phyloP scores from a whole-genome alignment of 2,888 invertebrate species.

The Ceraclea dissimilis region DNA sequence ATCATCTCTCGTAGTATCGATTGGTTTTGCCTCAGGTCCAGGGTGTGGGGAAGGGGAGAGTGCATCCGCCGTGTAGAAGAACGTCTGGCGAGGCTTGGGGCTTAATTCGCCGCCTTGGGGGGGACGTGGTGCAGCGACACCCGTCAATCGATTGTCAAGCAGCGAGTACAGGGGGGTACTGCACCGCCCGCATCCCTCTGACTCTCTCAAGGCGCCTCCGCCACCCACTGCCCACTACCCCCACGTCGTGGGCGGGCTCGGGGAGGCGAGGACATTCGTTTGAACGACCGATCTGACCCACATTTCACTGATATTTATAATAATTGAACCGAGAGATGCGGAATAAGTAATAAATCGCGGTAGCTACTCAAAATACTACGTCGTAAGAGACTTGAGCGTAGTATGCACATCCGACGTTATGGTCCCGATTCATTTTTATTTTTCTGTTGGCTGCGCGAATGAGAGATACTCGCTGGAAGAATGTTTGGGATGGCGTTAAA shows the following conservation, averaged over 20 bases:
- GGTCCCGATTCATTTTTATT: conserved; percentile 18
- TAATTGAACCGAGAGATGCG: conserved; percentile 38
- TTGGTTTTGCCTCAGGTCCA: conserved; percentile 15
- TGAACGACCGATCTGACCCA: conserved; percentile 35
- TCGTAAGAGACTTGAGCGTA: conserved; percentile 16
- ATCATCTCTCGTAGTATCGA: conserved; percentile 26
- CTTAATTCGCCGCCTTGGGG: conserved; percentile 25
- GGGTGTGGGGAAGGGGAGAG: conserved; percentile 7
- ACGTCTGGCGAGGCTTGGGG: conserved; percentile 19
- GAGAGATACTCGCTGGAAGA: conserved; percentile 20
- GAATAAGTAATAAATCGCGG: conserved; percentile 27
- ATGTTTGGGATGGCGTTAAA: conserved; percentile 22
- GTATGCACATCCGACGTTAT: conserved; percentile 12
- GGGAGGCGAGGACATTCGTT: conserved; percentile 27
- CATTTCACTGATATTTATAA: conserved; percentile 45
- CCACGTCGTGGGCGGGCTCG: not conserved
- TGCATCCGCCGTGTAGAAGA: conserved; percentile 20
- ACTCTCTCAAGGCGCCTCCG: conserved; percentile 28
- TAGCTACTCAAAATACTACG: conserved; percentile 14
- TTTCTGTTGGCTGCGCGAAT: conserved; percentile 22
- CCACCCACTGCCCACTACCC: conserved; percentile 11
- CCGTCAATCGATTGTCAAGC: conserved; percentile 48
- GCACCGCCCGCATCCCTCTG: conserved; percentile 28
- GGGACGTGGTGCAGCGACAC: conserved; percentile 29
- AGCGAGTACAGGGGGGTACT: conserved; percentile 34